Evolutionary conservation across 2,113 vertebrate genomes (phyloP).

Genomic region (Tetrao urogallus): DNA sequence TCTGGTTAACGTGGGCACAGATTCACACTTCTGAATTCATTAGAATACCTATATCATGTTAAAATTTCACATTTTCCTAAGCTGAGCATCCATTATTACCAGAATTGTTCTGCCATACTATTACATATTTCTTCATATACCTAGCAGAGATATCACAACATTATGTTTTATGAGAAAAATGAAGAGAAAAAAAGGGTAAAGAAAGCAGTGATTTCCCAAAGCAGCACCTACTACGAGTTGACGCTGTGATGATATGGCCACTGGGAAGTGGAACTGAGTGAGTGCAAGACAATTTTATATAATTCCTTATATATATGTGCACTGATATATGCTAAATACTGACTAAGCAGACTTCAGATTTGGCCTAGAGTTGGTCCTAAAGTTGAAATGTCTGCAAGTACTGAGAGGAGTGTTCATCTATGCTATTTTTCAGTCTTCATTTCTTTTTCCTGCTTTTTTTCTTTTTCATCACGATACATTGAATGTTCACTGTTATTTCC

Average conservation of each 20-base stretch:
- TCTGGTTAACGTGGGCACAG: background rate
- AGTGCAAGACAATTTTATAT: background rate
- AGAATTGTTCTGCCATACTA: background rate
- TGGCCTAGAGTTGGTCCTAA: background rate
- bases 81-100: background rate
- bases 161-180: background rate
- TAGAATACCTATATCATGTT: background rate
- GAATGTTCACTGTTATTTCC: background rate
- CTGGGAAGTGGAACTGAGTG: fast-evolving
- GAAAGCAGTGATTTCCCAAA: background rate
- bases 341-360: background rate
- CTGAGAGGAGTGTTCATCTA: background rate
- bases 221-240: background rate
- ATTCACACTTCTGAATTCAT: background rate
- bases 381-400: background rate
- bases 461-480: background rate
- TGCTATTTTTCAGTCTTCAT: background rate
- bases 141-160: background rate
- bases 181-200: background rate
- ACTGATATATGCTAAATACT: background rate
- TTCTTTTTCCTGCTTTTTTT: no score
- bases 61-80: background rate
- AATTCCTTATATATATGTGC: background rate
- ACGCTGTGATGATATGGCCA: background rate
- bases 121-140: background rate